These are phyloP conservation scores for Mimas tiliae DNA, from an alignment of 2,888 invertebrate genomes.

Conservation along the genomic window DNA sequence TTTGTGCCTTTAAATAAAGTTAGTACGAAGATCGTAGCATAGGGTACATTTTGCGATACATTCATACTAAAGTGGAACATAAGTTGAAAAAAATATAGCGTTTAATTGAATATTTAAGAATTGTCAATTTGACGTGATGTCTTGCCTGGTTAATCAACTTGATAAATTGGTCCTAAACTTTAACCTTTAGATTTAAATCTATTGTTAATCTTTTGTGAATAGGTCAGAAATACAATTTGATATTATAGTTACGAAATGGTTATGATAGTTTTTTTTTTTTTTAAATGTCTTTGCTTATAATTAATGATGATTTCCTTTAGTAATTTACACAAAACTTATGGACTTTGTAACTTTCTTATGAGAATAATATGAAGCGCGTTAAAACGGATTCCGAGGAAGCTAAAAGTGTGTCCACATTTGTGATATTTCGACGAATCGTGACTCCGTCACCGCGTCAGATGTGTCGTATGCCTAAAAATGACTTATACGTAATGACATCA, in stretches of 20 bases:
- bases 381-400: conserved; percentile 45
- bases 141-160: background rate
- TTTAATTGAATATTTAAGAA: background rate
- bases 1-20: conserved; percentile 28
- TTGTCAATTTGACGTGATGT: background rate
- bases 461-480: too few relatives aligned
- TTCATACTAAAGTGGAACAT: background rate
- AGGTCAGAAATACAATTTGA: background rate
- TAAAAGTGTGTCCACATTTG: conserved; percentile 1
- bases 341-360: background rate
- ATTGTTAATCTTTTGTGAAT: background rate
- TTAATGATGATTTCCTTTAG: conserved; percentile 19
- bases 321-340: background rate
- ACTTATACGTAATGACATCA: too few relatives aligned
- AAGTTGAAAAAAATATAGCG: background rate
- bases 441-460: too few relatives aligned
- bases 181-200: background rate
- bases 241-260: too few relatives aligned
- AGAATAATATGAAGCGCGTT: background rate
- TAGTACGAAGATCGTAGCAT: conserved; percentile 1
- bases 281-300: too few relatives aligned
- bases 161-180: background rate
- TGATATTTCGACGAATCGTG: too few relatives aligned
- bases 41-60: background rate
- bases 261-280: too few relatives aligned